Evolutionary conservation across 2,888 invertebrate genomes (phyloP).

Genomic region (Portevinia maculata): DNA sequence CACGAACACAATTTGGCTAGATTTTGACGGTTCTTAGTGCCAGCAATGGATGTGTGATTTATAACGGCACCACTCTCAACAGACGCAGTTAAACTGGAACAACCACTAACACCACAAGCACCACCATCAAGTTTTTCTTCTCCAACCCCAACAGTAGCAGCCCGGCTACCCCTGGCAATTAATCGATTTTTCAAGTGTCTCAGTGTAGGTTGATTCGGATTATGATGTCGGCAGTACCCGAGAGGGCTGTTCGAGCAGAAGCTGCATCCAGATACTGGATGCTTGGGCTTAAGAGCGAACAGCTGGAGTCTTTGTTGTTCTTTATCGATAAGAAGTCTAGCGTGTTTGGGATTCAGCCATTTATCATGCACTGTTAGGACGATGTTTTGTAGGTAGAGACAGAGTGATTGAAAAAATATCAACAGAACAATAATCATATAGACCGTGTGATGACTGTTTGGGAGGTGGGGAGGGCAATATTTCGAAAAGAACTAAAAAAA

Average conservation of each 20-base stretch:
- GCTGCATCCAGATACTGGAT: slow-evolving; percentile 76
- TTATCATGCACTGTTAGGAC: slow-evolving; percentile 81
- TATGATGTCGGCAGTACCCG: slow-evolving; percentile 81
- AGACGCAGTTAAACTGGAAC: slow-evolving; percentile 38
- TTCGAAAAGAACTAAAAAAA: background rate
- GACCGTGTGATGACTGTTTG: slow-evolving; percentile 26
- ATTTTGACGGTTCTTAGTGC: slow-evolving; percentile 26
- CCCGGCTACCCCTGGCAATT: slow-evolving; percentile 37
- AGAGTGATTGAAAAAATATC: slow-evolving; percentile 82
- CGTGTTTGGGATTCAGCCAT: slow-evolving; percentile 82
- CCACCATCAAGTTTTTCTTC: slow-evolving; percentile 19
- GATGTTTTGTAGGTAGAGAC: slow-evolving; percentile 82
- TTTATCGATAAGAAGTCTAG: slow-evolving; percentile 79
- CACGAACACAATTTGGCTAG: slow-evolving; percentile 59
- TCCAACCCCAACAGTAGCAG: slow-evolving; percentile 20
- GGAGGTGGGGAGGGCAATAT: background rate
- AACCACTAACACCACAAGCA: too few species aligned
- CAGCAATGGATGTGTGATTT: slow-evolving; percentile 13
- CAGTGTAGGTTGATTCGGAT: slow-evolving; percentile 67
- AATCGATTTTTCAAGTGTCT: slow-evolving; percentile 79
- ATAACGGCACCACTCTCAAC: slow-evolving; percentile 16
- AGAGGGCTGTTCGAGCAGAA: slow-evolving; percentile 81
- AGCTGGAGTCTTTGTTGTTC: slow-evolving; percentile 69
- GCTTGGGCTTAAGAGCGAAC: slow-evolving; percentile 53
- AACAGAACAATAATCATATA: slow-evolving; percentile 82